A percentile compares a stretch with the other conserved stretches of the same genome.
phyloP scores from a whole-genome alignment of 2,797 vertebrate genomes.

The Acipenser ruthenus region DNA sequence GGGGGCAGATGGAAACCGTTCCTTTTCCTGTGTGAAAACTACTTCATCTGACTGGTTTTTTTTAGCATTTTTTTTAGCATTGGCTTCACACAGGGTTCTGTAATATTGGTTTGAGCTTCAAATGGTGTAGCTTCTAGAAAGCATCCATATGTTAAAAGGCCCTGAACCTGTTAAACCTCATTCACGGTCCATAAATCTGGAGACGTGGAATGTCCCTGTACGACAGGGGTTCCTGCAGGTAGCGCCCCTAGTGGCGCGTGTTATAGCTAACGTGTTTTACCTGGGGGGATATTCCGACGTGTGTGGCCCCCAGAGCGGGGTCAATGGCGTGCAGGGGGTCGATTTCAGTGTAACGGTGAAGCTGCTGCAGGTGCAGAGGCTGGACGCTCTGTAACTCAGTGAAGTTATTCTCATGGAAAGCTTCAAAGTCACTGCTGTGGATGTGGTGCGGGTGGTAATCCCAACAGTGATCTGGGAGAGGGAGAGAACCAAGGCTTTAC shows the following conservation, averaged over 20 bases:
- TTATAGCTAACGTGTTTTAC: constrained; percentile 32
- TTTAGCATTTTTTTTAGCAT: too few species aligned
- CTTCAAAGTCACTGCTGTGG: constrained; percentile 80
- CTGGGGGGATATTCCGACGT: constrained; percentile 54
- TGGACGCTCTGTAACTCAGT: constrained; percentile 94
- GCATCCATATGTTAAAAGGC: too few species aligned
- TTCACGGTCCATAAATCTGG: too few species aligned
- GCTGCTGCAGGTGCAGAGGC: constrained; percentile 74
- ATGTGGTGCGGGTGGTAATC: constrained; percentile 77
- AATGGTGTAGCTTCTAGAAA: too few species aligned
- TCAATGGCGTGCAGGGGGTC: constrained; percentile 81
- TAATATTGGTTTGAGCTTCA: too few species aligned
- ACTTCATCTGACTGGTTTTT: too few species aligned
- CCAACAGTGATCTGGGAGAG: constrained; percentile 80
- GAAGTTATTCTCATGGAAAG: constrained; percentile 82
- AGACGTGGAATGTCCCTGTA: too few species aligned
- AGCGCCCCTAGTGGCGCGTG: too few species aligned
- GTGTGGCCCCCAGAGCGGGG: constrained; percentile 57
- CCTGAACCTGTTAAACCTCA: too few species aligned
- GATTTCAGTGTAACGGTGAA: constrained; percentile 79
- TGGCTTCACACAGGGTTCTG: too few species aligned
- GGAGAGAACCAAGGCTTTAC: too few species aligned
- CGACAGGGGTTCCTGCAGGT: too few species aligned
- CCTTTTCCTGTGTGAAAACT: background rate
- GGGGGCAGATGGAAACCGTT: background rate